These are phyloP conservation scores for Euphysa ruthae DNA, from an alignment of 30 jellyfish, hydroid and myxozoan species.

Conservation along the genomic window DNA sequence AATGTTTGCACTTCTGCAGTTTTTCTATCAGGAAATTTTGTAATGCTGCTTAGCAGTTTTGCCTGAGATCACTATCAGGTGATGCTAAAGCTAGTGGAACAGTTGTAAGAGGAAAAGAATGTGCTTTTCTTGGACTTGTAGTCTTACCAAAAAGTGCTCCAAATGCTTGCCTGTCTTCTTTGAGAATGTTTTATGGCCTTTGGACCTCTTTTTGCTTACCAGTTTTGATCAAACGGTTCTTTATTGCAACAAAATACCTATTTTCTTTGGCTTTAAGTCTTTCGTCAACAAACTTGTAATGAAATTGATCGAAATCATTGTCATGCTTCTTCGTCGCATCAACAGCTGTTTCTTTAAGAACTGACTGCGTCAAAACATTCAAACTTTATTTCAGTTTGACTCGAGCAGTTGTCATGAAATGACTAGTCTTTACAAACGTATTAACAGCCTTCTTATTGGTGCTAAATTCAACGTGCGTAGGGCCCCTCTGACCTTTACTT, in stretches of 20 bases:
- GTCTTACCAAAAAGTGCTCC: constrained; percentile 32
- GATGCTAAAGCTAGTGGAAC: constrained; percentile 47
- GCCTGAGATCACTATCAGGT: constrained; percentile 34
- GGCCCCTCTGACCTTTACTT: too few species aligned
- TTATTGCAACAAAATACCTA: neutral
- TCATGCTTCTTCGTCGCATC: too few species aligned
- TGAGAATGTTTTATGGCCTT: constrained; percentile 6
- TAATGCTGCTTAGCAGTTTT: constrained; percentile 30
- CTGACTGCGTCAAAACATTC: too few species aligned
- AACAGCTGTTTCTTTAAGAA: too few species aligned
- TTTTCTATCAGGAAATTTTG: constrained; percentile 20
- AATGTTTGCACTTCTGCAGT: constrained; percentile 6
- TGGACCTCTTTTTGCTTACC: constrained; percentile 6
- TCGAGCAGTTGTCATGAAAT: too few species aligned
- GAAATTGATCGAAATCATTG: too few species aligned
- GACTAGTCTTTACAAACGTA: too few species aligned
- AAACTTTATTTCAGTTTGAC: too few species aligned
- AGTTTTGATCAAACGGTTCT: neutral
- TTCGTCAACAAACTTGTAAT: constrained; percentile 15
- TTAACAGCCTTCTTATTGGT: too few species aligned
- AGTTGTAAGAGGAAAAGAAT: constrained; percentile 16
- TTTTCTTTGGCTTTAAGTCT: constrained; percentile 18
- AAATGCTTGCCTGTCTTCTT: constrained; percentile 38
- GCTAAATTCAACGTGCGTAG: too few species aligned
- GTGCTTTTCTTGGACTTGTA: constrained; percentile 26